Evolutionary conservation across 2,888 invertebrate species (phyloP).

Genomic region (Halictus ligatus): DNA sequence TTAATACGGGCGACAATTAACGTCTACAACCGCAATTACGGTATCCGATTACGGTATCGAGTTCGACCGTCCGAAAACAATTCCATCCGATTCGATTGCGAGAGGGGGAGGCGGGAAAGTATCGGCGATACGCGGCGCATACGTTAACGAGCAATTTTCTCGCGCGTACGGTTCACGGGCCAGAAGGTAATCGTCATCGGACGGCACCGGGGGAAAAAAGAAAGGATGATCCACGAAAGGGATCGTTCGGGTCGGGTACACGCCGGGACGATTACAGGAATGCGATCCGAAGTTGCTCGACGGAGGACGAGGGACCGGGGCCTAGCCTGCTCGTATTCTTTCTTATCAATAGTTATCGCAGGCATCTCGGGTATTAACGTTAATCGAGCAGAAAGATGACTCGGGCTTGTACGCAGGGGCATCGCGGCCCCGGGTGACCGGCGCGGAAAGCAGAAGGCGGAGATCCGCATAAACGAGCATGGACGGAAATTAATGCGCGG

Average conservation of each 20-base stretch:
- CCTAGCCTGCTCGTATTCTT: conserved; percentile 16
- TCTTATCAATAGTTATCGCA: conserved; percentile 50
- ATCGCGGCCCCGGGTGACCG: conserved; percentile 33
- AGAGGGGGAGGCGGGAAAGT: no score
- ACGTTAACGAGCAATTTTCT: not conserved
- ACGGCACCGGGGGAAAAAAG: no score
- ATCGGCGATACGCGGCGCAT: no score
- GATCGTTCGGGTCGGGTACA: not conserved
- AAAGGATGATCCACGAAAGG: conserved; percentile 9
- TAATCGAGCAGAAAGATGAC: conserved; percentile 53
- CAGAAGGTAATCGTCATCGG: conserved; percentile 21
- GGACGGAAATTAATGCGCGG: conserved; percentile 69
- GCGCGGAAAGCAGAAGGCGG: conserved; percentile 59
- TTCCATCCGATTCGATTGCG: no score
- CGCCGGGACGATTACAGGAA: conserved; percentile 14
- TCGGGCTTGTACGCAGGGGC: conserved; percentile 22
- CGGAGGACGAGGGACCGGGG: not conserved
- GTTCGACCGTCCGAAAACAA: no score
- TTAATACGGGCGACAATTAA: no score
- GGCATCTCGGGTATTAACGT: conserved; percentile 46
- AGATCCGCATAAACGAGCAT: conserved; percentile 64
- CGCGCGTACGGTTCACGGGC: not conserved
- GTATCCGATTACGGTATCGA: no score
- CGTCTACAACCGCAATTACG: no score
- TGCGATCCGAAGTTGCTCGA: conserved; percentile 1